Evolutionary conservation across 2,888 invertebrate genomes (phyloP).

Genomic region (Stenurella melanura): DNA sequence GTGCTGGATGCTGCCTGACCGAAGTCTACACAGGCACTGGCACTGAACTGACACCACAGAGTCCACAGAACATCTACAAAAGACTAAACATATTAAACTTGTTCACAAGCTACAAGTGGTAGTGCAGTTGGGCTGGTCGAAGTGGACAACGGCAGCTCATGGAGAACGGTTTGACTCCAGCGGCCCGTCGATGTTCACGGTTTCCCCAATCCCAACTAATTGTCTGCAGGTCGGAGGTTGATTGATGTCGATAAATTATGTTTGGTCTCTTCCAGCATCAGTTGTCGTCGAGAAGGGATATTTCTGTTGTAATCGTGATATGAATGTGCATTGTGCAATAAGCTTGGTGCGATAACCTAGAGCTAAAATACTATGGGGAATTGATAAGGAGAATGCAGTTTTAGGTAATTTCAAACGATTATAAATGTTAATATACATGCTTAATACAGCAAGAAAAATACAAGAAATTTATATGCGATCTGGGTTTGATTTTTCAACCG

Average conservation of each 20-base stretch:
- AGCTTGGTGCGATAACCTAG: no score
- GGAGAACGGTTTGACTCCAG: conserved; percentile 24
- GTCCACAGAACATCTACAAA: conserved; percentile 22
- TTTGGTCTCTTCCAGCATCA: conserved; percentile 9
- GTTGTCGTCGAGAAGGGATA: neutral
- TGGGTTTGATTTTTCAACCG: no score
- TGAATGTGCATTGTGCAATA: neutral
- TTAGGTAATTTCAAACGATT: no score
- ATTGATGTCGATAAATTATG: conserved; percentile 17
- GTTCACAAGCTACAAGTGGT: conserved; percentile 26
- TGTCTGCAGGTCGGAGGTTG: conserved; percentile 33
- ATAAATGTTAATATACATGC: no score
- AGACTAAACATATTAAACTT: conserved; percentile 22
- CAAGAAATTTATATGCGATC: no score
- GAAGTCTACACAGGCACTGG: conserved; percentile 46
- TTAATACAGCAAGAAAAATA: no score
- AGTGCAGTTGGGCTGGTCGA: conserved; percentile 22
- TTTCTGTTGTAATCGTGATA: neutral
- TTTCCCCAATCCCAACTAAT: conserved; percentile 30
- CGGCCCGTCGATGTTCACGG: conserved; percentile 23
- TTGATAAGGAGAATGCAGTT: no score
- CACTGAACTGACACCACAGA: conserved; percentile 7
- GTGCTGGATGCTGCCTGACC: conserved; percentile 31
- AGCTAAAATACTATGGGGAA: no score
- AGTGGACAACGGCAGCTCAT: conserved; percentile 19